phyloP scores from a whole-genome alignment of 2,113 vertebrate species.

The Oreamnos americanus region DNA sequence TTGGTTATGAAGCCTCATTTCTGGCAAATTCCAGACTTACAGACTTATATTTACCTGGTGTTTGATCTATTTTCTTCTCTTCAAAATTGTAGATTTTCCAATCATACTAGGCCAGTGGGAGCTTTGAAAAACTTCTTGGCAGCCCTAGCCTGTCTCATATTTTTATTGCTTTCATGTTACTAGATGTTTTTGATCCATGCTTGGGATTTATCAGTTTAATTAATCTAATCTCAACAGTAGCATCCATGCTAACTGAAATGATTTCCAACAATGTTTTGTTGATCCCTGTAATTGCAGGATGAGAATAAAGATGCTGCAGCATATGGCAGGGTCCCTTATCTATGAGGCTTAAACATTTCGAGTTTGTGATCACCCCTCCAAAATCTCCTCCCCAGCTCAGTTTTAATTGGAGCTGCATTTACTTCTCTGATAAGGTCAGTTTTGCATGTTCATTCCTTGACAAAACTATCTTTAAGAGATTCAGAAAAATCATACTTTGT shows the following conservation, averaged over 20 bases:
- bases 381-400: not conserved
- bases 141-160: not conserved
- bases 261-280: constrained; percentile 69
- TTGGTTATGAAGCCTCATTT: not conserved
- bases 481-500: constrained; percentile 10
- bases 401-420: constrained; percentile 65
- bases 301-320: constrained; percentile 43
- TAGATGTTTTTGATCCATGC: constrained; percentile 36
- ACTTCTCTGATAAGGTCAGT: constrained; percentile 51
- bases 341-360: constrained; percentile 25
- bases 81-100: not conserved
- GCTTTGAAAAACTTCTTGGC: constrained; percentile 5
- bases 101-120: not conserved
- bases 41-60: not conserved
- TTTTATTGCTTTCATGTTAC: not conserved
- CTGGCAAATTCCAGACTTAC: not conserved
- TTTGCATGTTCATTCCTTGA: constrained; percentile 32
- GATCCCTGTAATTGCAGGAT: constrained; percentile 47
- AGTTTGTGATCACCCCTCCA: not conserved
- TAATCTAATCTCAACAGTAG: constrained; percentile 74
- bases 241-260: constrained; percentile 65
- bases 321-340: constrained; percentile 32
- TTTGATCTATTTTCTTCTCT: not conserved
- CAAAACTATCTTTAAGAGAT: constrained; percentile 37
- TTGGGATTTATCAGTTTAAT: constrained; percentile 76